phyloP scores from a whole-genome alignment of 2,797 vertebrate genomes.

The Onychomys arenicola region DNA sequence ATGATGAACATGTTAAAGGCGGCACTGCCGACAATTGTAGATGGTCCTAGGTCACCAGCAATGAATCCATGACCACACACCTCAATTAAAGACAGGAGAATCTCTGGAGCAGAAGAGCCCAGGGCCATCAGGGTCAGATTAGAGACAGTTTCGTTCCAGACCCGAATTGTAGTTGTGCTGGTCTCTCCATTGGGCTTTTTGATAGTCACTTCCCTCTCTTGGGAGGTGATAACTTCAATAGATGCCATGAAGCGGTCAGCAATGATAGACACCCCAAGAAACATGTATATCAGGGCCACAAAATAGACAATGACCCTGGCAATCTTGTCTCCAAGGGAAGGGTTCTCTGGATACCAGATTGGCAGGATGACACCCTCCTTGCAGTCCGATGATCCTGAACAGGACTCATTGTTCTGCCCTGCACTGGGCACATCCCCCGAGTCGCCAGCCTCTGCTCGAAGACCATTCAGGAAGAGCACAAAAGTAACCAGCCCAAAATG shows the following conservation, averaged over 20 bases:
- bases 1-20: conserved; percentile 99
- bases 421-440: conserved; percentile 90
- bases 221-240: conserved; percentile 99
- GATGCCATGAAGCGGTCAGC: conserved; percentile 99
- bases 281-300: conserved; percentile 99
- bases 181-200: conserved; percentile 98
- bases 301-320: conserved; percentile 99
- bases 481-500: conserved; percentile 95
- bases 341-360: conserved; percentile 99
- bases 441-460: conserved; percentile 91
- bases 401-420: conserved; percentile 93
- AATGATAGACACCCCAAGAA: conserved; percentile 98
- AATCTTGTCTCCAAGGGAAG: conserved; percentile 99
- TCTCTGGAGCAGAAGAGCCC: conserved; percentile 98
- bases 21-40: conserved; percentile 98
- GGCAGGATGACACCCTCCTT: conserved; percentile 96
- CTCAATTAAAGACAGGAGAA: conserved; percentile 97
- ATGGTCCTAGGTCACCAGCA: conserved; percentile 96
- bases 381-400: conserved; percentile 93
- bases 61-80: conserved; percentile 96
- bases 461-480: conserved; percentile 90
- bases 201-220: conserved; percentile 97
- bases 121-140: conserved; percentile 99
- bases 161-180: conserved; percentile 94
- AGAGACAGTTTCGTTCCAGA: conserved; percentile 99